Base-by-base conservation (phyloP, 2,888 invertebrate species). In the Apodemia duryi region DNA sequence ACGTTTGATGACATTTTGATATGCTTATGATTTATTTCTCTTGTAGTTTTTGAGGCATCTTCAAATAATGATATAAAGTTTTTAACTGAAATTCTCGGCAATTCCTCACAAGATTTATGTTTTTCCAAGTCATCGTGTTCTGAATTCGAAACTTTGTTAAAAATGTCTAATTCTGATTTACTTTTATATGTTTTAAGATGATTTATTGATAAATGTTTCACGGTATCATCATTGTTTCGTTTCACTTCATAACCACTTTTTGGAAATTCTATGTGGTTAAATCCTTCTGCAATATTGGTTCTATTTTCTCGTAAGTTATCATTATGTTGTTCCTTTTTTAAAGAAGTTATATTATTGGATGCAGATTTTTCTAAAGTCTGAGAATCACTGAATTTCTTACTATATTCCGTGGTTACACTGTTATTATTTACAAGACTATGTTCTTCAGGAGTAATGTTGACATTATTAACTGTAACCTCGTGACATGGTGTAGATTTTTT, bases 131-230 rank as follows among this genome's bases (percentile, higher is more conserved):
- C 79, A 62, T 83, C 81, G 43, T 83, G 79, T 51, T 72, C 63
- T 65, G 77, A 77, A 63, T 69, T 74, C 64, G 79, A 71, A n/a
- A 77, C 70, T 79, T 88, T 91, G 66, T 78, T 90, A 64, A 91
- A 91, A 72, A 91, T 87, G 66, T 91, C 91, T 90, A 88, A 89
- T 79, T 91, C 91, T 32, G 91, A 91, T 75, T 85, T 91, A 70
- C 91, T 91, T 35, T 35, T 60, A n/a, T 86, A 82, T 11, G 84
- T 85, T 73, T 81, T 86, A 6, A 81, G 77, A n/a, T 75, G 75
- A 52, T 65, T 71, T 38, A 72, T 73, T 65, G 9, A 13, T 9
- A 61, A 51, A 49, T n/a, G 13, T 51, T 41, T 29, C 38, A 28
- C 61, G 28, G 7, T 49, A n/a, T 61, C 11, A 61, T 61, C 10